Percentiles rank a stretch among this genome's conserved stretches.
Conservation (phyloP, 2,888 invertebrate species). For the Sesia apiformis region DNA sequence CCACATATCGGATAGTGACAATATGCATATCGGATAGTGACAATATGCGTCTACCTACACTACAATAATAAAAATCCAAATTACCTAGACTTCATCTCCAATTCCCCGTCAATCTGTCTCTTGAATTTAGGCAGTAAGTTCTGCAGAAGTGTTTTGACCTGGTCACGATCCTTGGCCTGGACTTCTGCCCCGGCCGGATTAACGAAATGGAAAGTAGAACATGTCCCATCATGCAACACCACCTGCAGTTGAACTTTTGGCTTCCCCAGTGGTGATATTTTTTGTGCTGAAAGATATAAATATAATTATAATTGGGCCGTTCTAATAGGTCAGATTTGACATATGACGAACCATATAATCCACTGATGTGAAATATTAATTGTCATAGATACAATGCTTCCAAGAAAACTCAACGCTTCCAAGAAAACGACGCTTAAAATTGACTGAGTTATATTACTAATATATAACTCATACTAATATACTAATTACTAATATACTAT, state of each 20-base stretch:
- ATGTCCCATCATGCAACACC: slow-evolving; percentile 93
- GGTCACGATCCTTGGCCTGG: slow-evolving; percentile 92
- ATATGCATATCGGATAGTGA: no score
- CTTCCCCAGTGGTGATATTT: slow-evolving; percentile 97
- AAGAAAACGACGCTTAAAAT: no score
- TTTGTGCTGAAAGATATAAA: slow-evolving; percentile 82
- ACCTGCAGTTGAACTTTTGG: slow-evolving; percentile 98
- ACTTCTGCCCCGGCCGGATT: slow-evolving; percentile 87
- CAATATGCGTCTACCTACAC: no score
- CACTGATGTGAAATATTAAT: no score
- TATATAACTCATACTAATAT: no score
- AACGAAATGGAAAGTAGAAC: slow-evolving; percentile 98
- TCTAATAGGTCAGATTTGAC: neutral
- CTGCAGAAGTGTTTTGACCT: slow-evolving; percentile 93
- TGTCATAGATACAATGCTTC: no score
- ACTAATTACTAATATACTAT: no score
- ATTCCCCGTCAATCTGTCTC: slow-evolving; percentile 90
- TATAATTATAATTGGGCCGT: neutral
- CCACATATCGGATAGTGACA: no score
- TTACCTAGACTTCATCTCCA: slow-evolving; percentile 90
- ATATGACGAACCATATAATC: neutral
- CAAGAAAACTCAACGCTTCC: no score
- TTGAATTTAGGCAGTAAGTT: slow-evolving; percentile 95
- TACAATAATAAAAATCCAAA: slow-evolving; percentile 3
- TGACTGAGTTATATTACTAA: no score